phyloP scores from a whole-genome alignment of 2,797 vertebrate genomes.

The Girardinus metallicus region DNA sequence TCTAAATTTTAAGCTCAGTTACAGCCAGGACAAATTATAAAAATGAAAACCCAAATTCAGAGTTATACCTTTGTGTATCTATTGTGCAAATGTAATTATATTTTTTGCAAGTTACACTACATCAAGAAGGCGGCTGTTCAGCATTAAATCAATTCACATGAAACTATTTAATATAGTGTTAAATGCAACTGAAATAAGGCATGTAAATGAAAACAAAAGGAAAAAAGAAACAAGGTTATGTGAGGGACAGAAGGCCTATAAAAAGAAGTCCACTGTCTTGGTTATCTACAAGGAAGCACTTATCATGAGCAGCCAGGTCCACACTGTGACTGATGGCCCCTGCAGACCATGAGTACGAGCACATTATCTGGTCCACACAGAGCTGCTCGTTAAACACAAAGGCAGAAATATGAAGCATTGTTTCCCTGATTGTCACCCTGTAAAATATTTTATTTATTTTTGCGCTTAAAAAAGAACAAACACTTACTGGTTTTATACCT shows the following conservation, averaged over 20 bases:
- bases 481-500: constrained; percentile 35
- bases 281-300: constrained; percentile 84
- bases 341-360: constrained; percentile 61
- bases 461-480: constrained; percentile 21
- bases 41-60: constrained; percentile 14
- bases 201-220: constrained; percentile 15
- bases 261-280: constrained; percentile 78
- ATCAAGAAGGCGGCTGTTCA: constrained; percentile 19
- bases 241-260: constrained; percentile 79
- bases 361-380: constrained; percentile 80
- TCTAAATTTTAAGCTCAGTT: constrained; percentile 42
- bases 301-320: constrained; percentile 79
- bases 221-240: constrained; percentile 74
- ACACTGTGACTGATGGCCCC: constrained; percentile 77
- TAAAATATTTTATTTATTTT: constrained; percentile 64
- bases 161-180: neutral
- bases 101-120: constrained; percentile 26
- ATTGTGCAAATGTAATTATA: constrained; percentile 6
- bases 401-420: constrained; percentile 77
- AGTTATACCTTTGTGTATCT: constrained; percentile 1
- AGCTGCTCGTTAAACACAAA: constrained; percentile 81
- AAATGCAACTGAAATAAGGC: neutral
- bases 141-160: constrained; percentile 12
- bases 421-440: constrained; percentile 63
- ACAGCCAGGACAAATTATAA: constrained; percentile 10